A percentile compares a stretch with the other conserved stretches of the same genome.
Evolutionary conservation across 2,797 vertebrate species (phyloP).

Genomic region (Premnoplex brunnescens): DNA sequence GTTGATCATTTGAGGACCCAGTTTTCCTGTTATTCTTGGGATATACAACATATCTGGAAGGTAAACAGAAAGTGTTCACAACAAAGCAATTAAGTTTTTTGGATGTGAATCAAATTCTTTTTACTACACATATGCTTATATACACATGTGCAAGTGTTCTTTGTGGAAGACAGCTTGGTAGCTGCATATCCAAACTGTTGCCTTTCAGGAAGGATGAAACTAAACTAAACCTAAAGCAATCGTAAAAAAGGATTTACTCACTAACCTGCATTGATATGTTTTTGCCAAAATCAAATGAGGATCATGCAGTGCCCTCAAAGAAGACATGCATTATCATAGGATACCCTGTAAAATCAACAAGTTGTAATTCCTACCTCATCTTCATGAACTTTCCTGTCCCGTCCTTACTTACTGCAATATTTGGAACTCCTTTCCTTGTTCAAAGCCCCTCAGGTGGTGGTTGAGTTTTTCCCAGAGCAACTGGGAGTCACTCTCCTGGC

Average conservation of each 20-base stretch:
- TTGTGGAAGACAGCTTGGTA: not conserved
- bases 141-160: not conserved
- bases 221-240: not conserved
- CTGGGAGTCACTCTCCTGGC: not conserved
- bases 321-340: not conserved
- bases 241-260: not conserved
- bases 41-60: not conserved
- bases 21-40: not conserved
- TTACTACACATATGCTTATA: not conserved
- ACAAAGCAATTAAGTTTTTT: not conserved
- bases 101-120: not conserved
- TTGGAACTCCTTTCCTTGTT: not conserved
- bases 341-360: not conserved
- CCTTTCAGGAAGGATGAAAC: not conserved
- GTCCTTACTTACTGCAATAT: not conserved
- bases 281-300: not conserved
- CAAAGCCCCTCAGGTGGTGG: not conserved
- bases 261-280: not conserved
- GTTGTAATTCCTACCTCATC: not conserved
- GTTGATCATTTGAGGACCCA: not conserved
- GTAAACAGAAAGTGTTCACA: not conserved
- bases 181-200: not conserved
- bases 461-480: not conserved
- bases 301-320: not conserved
- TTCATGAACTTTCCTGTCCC: not conserved